Evolutionary conservation across 2,113 vertebrate genomes (phyloP), one percentile per base, ranked within the genome.

Genomic region (Poicephalus gulielmi): DNA sequence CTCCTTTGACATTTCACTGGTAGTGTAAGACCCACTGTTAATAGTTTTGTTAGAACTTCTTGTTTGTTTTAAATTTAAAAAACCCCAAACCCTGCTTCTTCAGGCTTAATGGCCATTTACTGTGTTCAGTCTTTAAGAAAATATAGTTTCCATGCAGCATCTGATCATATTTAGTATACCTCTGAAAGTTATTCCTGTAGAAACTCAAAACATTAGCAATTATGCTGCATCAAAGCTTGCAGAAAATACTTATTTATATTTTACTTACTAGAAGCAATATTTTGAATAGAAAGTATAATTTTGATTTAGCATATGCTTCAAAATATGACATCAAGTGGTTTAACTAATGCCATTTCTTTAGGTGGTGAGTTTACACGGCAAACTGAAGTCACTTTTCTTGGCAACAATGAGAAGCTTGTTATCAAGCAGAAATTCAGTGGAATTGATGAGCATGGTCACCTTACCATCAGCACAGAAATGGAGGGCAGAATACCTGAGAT

Each of bases 401-500:
- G 98, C 4, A 98, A 98, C 31, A 98, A 98, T 1, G 99, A 99
- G 95, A 98, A 98, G 71, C 95, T 99, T 94, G 96, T 90, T 88
- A 97, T 99, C 83, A 98, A 92, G 74, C 99, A 99, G 96, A 97
- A 97, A 76, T 99, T 99, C 86, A 98, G 98, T 52, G 99, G 99
- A 53, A 98, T 99, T 10, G 98, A 99, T 8, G 99, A 99, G 62
- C 99, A 99, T 4, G 99, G 99, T 37, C 99, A 99, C 94, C 98
- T 99, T 85, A 98, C 98, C 64, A 98, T 99, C 82, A 98, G 95
- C 98, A 99, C 99, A 1, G 97, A 98, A 69, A 98, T 99, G 97
- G 98, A 99, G 31, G 99, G 99, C 67, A 98, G 91, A 4, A 93
- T 99, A 53, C 99, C 99, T 0, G 97, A 98, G 67, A 94, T 99